Base-by-base conservation (phyloP, 1,140 invertebrate species). In the Drosophila santomea region DNA sequence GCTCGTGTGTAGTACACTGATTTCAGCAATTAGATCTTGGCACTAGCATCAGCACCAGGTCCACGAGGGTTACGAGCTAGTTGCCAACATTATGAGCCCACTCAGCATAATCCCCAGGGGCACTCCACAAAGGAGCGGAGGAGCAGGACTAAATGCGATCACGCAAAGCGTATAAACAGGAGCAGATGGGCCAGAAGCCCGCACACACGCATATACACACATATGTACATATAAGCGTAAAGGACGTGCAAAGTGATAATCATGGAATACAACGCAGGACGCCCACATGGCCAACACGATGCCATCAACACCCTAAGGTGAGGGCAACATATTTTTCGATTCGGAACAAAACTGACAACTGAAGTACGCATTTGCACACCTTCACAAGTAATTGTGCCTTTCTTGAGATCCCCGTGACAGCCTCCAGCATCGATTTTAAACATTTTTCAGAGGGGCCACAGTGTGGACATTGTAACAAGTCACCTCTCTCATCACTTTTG, bases 171-270 rank as follows among this genome's bases (percentile, higher is more conserved):
- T 83, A 85, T 85, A 82, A 85, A 85, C 82, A 81, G 76, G 48
- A 55, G 41, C 48, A 47, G 45, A 57, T 83, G 79, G 58, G 54
- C 58, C 74, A 76, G 45, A 41, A 68, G 58, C 50, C 78, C 64
- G 61, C 66, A 76, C 44, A 64, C 20, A 20, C 20, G 20, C 77
- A 81, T 78, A 84, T 85, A 84, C 20, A 20, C 20, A 1, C 20
- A 17, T 17, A 17, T 32, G 28, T 32, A 32, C 28, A 3, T 32
- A 32, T 32, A 86, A 78, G 78, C 78, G 78, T 78, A 60, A 54
- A 74, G 80, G 69, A 85, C 83, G 82, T 85, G 82, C 74, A 63
- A 88, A 82, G 78, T 85, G 82, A 85, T 86, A 86, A 85, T 75
- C 78, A 45, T 35, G 60, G 64, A 66, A 63, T 63, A 59, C 73